Base-by-base conservation (phyloP, 2,888 invertebrate species). In the Doris montereyensis region DNA sequence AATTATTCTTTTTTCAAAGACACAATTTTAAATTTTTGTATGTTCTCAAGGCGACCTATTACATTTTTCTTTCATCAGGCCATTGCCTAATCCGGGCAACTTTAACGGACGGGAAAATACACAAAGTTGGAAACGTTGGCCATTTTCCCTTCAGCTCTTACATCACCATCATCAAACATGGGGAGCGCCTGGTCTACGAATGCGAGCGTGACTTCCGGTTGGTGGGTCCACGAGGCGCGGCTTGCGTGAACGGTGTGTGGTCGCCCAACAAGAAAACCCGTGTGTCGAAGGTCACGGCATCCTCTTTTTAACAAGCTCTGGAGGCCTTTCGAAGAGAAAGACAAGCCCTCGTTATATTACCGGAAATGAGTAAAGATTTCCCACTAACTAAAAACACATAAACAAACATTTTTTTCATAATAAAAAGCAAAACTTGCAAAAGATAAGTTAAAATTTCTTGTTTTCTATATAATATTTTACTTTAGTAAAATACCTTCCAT, bases 231-330 rank as follows among this genome's bases (percentile, higher is more conserved):
- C 96, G 96, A 0, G 95, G 94, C 85, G 97, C 98, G 0, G 98
- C 98, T 0, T 98, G 98, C 87, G 94, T 98, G 32, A 96, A 97
- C 5, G 98, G 98, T 0, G 94, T 94, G 81, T 98, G 98, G 98
- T 96, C 97, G 83, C 98, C 98, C 0, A 93, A 94, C 83, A 95
- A 96, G 86, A 91, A n/a, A 97, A 71, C 97, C 97, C 0, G 84
- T 85, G 94, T 97, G 97, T 88, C 93, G 95, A 0, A 94, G 95
- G 0, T 97, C 96, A 4, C 95, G 96, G 88, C 97, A 97, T 92
- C 97, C 97, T 5, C 83, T 86, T 17, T 85, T 89, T 70, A 85
- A 84, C 58, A 86, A 85, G 79, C 82, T 85, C 5, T 88, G 87
- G 87, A 84, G 78, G n/a, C 86, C 88, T 4, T 76, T 77, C 24